phyloP scores from a whole-genome alignment of 2,113 vertebrate species.

The Aleadryas rufinucha region DNA sequence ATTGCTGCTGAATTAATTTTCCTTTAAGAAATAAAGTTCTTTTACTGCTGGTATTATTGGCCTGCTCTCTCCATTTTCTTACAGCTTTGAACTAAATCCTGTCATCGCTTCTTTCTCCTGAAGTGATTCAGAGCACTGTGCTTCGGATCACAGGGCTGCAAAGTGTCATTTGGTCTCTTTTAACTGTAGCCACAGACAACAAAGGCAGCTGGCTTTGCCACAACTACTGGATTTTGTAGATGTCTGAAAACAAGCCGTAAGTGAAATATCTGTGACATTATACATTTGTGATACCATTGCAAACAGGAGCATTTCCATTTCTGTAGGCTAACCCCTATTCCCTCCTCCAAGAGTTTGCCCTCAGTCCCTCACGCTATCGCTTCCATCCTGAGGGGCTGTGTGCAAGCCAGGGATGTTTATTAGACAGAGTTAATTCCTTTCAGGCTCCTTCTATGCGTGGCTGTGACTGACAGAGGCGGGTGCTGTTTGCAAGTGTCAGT shows the following conservation, averaged over 20 bases:
- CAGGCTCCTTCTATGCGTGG: not conserved
- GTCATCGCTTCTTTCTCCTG: not conserved
- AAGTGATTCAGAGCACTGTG: not conserved
- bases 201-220: not conserved
- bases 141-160: not conserved
- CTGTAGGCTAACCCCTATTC: not conserved
- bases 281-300: not conserved
- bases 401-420: not conserved
- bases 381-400: not conserved
- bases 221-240: not conserved
- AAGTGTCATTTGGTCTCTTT: not conserved
- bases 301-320: not conserved
- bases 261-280: not conserved
- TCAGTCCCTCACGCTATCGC: not conserved
- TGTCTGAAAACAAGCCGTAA: not conserved
- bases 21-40: not conserved
- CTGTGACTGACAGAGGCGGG: slow-evolving; percentile 47
- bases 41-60: not conserved
- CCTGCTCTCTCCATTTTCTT: not conserved
- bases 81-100: not conserved
- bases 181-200: not conserved
- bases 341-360: not conserved
- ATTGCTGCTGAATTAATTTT: not conserved
- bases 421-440: slow-evolving; percentile 16
- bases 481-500: slow-evolving; percentile 56